Conservation (phyloP, 2,888 invertebrate species). For the Andrena flavipes region DNA sequence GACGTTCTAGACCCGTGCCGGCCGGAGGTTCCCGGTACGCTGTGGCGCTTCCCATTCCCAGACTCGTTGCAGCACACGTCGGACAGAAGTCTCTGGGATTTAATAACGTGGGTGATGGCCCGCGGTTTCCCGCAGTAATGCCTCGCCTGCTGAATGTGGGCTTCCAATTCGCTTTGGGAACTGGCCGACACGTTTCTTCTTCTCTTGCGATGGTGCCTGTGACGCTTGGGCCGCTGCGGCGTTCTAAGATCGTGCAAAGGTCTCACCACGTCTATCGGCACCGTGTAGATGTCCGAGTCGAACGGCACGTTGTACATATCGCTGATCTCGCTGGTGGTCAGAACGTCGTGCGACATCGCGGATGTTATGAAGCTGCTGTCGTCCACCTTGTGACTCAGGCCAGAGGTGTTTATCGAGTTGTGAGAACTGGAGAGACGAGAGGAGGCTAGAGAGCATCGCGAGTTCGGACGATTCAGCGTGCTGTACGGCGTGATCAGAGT, state of each 20-base stretch:
- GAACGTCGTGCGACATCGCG: slow-evolving; percentile 94
- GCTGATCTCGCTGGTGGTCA: slow-evolving; percentile 90
- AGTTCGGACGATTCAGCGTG: slow-evolving; percentile 88
- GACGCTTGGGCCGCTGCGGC: slow-evolving; percentile 85
- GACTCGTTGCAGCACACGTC: slow-evolving; percentile 81
- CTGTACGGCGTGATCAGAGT: slow-evolving; percentile 83
- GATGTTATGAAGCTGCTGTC: slow-evolving; percentile 95
- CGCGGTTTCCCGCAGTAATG: slow-evolving; percentile 83
- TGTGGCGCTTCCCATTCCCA: slow-evolving; percentile 88
- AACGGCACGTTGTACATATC: slow-evolving; percentile 96
- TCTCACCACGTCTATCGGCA: slow-evolving; percentile 92
- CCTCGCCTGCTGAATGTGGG: slow-evolving; percentile 82
- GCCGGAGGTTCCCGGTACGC: slow-evolving; percentile 89
- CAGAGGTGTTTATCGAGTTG: slow-evolving; percentile 87
- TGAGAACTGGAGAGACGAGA: slow-evolving; percentile 93
- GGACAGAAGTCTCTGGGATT: slow-evolving; percentile 82
- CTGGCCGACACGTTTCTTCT: slow-evolving; percentile 85
- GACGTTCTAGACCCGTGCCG: slow-evolving; percentile 78
- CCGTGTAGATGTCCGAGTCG: slow-evolving; percentile 94
- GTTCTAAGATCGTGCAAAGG: slow-evolving; percentile 85
- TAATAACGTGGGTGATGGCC: slow-evolving; percentile 82
- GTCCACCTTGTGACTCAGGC: slow-evolving; percentile 91
- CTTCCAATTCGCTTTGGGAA: slow-evolving; percentile 84
- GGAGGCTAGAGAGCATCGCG: slow-evolving; percentile 91
- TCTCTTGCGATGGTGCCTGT: slow-evolving; percentile 84